Evolutionary conservation across 2,888 invertebrate species (phyloP), one percentile per base, ranked within the genome.

Genomic region (Proisotoma minuta): DNA sequence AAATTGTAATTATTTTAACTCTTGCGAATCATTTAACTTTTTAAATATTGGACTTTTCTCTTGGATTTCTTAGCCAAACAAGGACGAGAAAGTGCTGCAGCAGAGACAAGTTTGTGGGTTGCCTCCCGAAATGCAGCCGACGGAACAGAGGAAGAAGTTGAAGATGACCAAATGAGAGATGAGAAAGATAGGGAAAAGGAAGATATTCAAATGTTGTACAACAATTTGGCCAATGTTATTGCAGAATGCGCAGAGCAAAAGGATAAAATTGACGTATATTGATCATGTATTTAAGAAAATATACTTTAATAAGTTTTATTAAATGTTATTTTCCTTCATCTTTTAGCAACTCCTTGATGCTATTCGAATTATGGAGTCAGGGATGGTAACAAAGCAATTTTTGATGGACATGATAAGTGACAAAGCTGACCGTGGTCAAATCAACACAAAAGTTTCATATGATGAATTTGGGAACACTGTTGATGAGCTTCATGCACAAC

Each of bases 181-280:
- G 53, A 26, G 8, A 8, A 3, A 18, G 24, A 26, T 23, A 59
- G 56, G 1, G 64, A 61, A 26, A 58, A 58, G 47, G 65, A 65
- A 22, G 65, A 65, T 40, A 65, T 65, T 18, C 61, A 61, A 34
- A 61, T 62, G 3, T 22, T 71, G 26, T 67, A 64, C 49, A 69
- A 62, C 34, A 71, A 71, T 49, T 51, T 71, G 58, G 66, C 61
- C 10, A 66, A 66, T 52, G 65, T 71, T 15, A 60, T 71, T 18
- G 60, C 61, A 18, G 70, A 71, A 39, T 63, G 60, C 59, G 59
- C 65, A 4, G 57, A 62, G 15, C 60, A 60, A 39, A 68, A 67
- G 34, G 70, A 70, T 12, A 23, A 51, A 40, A 61, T 65, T 54
- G 65, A 65, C 28, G 60, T 60, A 39, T 12, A 15, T 34, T 56